Evolutionary conservation across 2,888 invertebrate genomes (phyloP), one percentile per base, ranked within the genome.

Genomic region (Malthinus seriepunctatus): DNA sequence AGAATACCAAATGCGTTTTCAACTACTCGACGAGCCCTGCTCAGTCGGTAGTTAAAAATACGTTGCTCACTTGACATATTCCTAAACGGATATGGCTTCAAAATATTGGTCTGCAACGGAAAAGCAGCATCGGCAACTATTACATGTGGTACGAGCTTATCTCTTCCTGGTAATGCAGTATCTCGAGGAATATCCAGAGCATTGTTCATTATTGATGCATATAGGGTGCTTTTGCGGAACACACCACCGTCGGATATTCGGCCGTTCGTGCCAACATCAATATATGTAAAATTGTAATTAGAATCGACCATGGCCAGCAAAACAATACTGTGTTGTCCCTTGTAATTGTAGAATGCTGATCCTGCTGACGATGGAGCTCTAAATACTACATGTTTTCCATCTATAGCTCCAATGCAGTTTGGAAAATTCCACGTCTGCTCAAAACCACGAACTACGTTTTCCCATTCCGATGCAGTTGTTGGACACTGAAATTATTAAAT

Each of bases 91-190:
- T 62, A 71, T 10, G 72, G 71, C 61, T 73, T 73, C 51, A 68
- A 45, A 50, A 71, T 62, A 47, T 65, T 51, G 8, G 51, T 42
- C 47, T 59, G 62, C 32, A 72, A 35, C 8, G 69, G 61, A 63
- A 73, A 73, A 23, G 69, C 71, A 45, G 67, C 67, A 65, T 72
- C 72, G 7, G 67, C 69, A 15, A 73, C 66, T 32, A 69, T 65
- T 2, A 69, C 67, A 64, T 65, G 66, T 7, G 70, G 68, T 4
- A 68, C 50, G 31, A 57, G 56, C 37, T 35, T 45, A 15, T 35
- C 11, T 44, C 65, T 55, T n/a, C 52, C 58, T 34, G 68, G 67
- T 34, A 71, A 50, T 32, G 63, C 35, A 47, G 55, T 49, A 31
- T 61, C 45, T 63, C 63, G 58, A 11, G 71, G 70, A 14, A 72